phyloP scores from a whole-genome alignment of 2,888 invertebrate genomes.

The Cistogaster globosa region DNA sequence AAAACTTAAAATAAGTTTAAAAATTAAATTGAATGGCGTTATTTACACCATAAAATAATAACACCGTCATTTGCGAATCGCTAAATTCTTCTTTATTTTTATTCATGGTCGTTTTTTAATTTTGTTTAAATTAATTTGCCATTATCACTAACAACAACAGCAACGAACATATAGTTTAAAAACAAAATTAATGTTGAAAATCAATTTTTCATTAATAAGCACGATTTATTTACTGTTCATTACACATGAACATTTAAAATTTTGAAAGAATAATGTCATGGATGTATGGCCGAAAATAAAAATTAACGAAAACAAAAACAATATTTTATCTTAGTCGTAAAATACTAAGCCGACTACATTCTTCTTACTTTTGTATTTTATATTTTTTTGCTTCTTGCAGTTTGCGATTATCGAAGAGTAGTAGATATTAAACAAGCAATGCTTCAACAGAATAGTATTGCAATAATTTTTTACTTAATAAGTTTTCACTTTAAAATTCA shows the following conservation, averaged over 20 bases:
- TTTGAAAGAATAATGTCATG: not conserved
- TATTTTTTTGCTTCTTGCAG: too few species aligned
- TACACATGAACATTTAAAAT: constrained; percentile 19
- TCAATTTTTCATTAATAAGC: constrained; percentile 18
- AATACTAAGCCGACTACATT: too few species aligned
- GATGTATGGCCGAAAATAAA: constrained; percentile 1
- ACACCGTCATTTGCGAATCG: not conserved
- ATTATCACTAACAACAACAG: too few species aligned
- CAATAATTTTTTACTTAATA: too few species aligned
- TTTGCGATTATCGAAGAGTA: too few species aligned
- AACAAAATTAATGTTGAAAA: not conserved
- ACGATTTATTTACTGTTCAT: constrained; percentile 26
- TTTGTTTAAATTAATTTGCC: constrained; percentile 5
- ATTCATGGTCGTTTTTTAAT: constrained; percentile 26
- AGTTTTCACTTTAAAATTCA: too few species aligned
- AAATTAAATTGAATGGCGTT: not conserved
- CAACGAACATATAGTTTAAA: too few species aligned
- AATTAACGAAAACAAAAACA: not conserved
- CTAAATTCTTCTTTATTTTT: not conserved
- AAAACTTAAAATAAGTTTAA: not conserved
- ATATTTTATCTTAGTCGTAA: not conserved
- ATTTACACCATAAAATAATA: not conserved
- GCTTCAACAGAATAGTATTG: too few species aligned
- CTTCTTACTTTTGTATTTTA: too few species aligned
- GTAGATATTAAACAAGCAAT: too few species aligned